These are phyloP conservation scores for Sialia sialis DNA, from an alignment of 2,113 vertebrate genomes.

Conservation along the genomic window DNA sequence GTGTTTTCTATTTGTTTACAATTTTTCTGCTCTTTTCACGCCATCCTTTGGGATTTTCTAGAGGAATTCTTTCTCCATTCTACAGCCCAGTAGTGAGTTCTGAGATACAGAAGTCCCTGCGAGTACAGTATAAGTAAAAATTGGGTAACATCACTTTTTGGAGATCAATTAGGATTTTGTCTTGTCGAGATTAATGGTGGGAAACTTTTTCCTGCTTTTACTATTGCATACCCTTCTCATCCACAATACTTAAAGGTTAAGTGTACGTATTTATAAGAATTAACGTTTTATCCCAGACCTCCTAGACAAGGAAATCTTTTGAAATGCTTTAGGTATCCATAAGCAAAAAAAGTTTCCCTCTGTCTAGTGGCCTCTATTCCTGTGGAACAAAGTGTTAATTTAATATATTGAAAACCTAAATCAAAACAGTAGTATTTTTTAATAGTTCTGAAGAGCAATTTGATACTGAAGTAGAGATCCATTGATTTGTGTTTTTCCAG, in stretches of 20 bases:
- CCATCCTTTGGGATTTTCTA: neutral
- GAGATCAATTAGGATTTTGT: neutral
- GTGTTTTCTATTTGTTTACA: neutral
- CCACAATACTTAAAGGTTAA: neutral
- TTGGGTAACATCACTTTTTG: neutral
- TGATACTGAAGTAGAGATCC: neutral
- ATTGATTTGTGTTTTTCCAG: constrained; percentile 28
- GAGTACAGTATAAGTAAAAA: rapidly evolving
- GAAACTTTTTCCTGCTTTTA: neutral
- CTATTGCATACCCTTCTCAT: neutral
- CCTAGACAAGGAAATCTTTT: neutral
- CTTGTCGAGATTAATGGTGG: neutral
- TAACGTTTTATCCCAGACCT: neutral
- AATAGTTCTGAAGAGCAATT: constrained; percentile 25
- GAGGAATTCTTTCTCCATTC: neutral
- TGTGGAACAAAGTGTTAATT: neutral
- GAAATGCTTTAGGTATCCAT: neutral
- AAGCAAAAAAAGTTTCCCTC: neutral
- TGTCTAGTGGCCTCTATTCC: neutral
- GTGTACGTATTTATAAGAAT: neutral
- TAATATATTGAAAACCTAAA: neutral
- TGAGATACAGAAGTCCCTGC: neutral
- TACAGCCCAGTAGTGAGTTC: neutral
- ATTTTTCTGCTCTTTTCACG: neutral
- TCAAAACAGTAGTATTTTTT: constrained; percentile 59